Percentiles rank a stretch among this genome's conserved stretches.
Evolutionary conservation across 2,797 vertebrate species (phyloP).

Genomic region (Crenuchus spilurus): DNA sequence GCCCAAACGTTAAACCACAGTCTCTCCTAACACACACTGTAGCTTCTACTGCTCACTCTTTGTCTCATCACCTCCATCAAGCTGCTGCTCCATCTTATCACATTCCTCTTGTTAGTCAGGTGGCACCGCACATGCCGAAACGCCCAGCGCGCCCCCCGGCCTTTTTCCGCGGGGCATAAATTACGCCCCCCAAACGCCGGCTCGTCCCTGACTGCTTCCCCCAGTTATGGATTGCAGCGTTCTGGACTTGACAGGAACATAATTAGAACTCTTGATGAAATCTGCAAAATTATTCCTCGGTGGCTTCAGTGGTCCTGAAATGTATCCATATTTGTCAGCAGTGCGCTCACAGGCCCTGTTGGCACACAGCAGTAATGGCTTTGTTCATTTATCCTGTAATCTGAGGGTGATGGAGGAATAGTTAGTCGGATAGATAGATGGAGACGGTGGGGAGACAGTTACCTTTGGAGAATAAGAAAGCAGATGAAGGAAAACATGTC

Average conservation of each 20-base stretch:
- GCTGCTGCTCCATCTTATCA: slow-evolving; percentile 59
- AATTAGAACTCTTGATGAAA: slow-evolving; percentile 99
- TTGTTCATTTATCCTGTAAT: slow-evolving; percentile 93
- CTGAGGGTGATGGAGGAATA: slow-evolving; percentile 72
- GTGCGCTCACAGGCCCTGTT: slow-evolving; percentile 82
- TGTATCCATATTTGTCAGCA: slow-evolving; percentile 92
- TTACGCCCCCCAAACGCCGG: slow-evolving; percentile 76
- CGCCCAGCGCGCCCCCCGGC: slow-evolving; percentile 71
- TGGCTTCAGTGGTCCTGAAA: slow-evolving; percentile 87
- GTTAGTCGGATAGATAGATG: slow-evolving; percentile 79
- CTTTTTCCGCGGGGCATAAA: slow-evolving; percentile 81
- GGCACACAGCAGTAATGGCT: slow-evolving; percentile 91
- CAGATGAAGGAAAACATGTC: slow-evolving; percentile 52
- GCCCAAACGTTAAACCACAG: background rate
- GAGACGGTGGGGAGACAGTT: slow-evolving; percentile 60
- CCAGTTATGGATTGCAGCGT: slow-evolving; percentile 96
- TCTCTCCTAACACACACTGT: slow-evolving; percentile 9
- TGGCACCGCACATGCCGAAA: slow-evolving; percentile 74
- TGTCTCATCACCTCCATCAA: slow-evolving; percentile 28
- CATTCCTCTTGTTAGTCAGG: slow-evolving; percentile 84
- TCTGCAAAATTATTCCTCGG: slow-evolving; percentile 95
- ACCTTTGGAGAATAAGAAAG: slow-evolving; percentile 60
- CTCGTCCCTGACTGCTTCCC: slow-evolving; percentile 75
- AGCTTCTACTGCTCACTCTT: slow-evolving; percentile 29
- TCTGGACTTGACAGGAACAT: slow-evolving; percentile 98